Base-by-base conservation (phyloP, 1,140 invertebrate genomes). In the Drosophila nikananu region DNA sequence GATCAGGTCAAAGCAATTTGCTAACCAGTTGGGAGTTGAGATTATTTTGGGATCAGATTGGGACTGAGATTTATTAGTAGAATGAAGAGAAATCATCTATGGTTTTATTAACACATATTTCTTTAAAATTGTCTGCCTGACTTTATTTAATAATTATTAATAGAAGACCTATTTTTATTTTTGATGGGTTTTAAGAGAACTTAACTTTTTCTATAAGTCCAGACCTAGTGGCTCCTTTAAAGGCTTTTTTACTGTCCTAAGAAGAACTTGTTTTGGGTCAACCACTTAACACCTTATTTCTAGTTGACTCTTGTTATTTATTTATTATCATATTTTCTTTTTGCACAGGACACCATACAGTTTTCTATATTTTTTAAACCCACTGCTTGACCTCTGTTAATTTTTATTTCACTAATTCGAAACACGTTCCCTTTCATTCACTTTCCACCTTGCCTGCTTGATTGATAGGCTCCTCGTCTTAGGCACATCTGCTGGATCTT, bases 401-500 rank as follows among this genome's bases (percentile, higher is more conserved):
- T n/a, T 25, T 25, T 17, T 23, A 35, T 23, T 35, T 37, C 12
- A 2, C 21, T n/a, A 57, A 57, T 7, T 57, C 25, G 12, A 57
- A 39, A 57, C 21, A 57, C 17, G 54, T 57, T 39, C 9, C 35
- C 1, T 39, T 39, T 55, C 5, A 17, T 2, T 35, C 13, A 15
- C 8, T 5, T 25, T 57, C 54, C 54, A 57, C 54, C 54, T 57
- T 57, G 23, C 21, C 23, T 12, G 54, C 15, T 57, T 57, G 54
- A 57, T 57, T 39, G 35, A 57, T 57, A n/a, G 54, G 54, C 13
- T 5, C 54, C 23, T 39, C 21, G 37, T 39, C 27, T 52, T 23
- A 17, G 54, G 35, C 35, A 23, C 54, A 57, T 57, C 54, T 57
- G 54, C 54, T 39, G 5, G 21, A 55, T 57, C 54, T 70, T 70